phyloP scores from a whole-genome alignment of 2,797 vertebrate genomes.

The Lacerta bilineata region DNA sequence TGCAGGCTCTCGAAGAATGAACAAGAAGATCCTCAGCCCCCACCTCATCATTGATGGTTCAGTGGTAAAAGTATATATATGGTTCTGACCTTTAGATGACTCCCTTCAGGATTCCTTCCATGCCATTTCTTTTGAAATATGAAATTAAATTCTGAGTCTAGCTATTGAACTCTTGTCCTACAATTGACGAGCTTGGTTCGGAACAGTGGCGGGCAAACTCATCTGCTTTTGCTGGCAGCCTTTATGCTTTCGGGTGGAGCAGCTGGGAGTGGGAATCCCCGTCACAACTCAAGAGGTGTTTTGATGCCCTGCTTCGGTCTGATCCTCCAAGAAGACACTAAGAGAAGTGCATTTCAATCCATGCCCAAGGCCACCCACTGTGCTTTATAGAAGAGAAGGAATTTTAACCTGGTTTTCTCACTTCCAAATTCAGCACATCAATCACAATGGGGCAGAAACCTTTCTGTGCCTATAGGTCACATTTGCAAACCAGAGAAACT shows the following conservation, averaged over 20 bases:
- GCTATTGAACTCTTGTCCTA: constrained; percentile 20
- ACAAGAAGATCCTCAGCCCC: neutral
- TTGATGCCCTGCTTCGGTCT: neutral
- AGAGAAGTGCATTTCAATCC: neutral
- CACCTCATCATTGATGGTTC: neutral
- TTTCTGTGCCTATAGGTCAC: no score
- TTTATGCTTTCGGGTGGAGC: neutral
- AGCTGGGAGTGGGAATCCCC: neutral
- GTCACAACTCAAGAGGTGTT: neutral
- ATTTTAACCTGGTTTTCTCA: neutral
- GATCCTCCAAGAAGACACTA: neutral
- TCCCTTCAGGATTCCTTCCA: neutral
- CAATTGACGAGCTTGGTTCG: constrained; percentile 1
- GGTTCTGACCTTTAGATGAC: neutral
- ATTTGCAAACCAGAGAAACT: no score
- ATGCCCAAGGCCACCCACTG: neutral
- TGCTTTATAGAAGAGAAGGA: neutral
- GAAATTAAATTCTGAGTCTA: constrained; percentile 17
- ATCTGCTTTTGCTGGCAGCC: neutral
- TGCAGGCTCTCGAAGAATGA: neutral
- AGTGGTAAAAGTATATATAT: constrained; percentile 30
- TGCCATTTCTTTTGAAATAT: constrained; percentile 22
- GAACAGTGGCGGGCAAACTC: neutral
- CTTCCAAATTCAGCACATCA: neutral
- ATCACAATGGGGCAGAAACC: no score